A percentile compares a stretch with the other conserved stretches of the same genome.
These are phyloP conservation scores for Branchellion lobata DNA, from an alignment of 2,888 invertebrate species.

Conservation along the genomic window DNA sequence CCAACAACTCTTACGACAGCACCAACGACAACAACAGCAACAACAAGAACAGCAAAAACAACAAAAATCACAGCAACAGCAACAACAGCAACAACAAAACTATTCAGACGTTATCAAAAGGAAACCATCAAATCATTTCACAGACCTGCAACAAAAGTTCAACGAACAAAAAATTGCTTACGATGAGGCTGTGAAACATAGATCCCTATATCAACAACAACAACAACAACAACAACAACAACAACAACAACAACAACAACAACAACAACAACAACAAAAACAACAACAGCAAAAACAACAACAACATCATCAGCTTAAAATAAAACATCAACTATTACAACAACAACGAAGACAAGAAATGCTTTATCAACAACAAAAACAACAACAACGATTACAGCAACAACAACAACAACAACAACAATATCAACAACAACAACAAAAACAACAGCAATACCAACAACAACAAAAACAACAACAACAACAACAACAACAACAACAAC, in stretches of 20 bases:
- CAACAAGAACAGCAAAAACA: constrained; percentile 1
- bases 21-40: constrained; percentile 5
- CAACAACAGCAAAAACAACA: not conserved
- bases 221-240: not conserved
- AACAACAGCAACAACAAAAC: not conserved
- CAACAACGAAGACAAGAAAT: constrained; percentile 17
- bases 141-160: too few relatives aligned
- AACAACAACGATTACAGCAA: not conserved
- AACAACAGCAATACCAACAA: not conserved
- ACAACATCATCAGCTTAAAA: not conserved
- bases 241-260: not conserved
- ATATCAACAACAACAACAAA: not conserved
- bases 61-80: not conserved
- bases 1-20: not conserved
- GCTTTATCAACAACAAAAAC: not conserved
- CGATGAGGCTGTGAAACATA: too few relatives aligned
- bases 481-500: constrained; percentile 4
- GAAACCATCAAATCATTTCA: too few relatives aligned
- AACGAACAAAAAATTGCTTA: too few relatives aligned
- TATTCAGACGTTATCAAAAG: too few relatives aligned
- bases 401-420: not conserved
- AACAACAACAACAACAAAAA: not conserved
- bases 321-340: not conserved
- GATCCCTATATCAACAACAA: not conserved
- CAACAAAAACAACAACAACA: not conserved